These are phyloP conservation scores for Gephyroberyx darwinii DNA, from an alignment of 2,797 vertebrate species.

Conservation along the genomic window DNA sequence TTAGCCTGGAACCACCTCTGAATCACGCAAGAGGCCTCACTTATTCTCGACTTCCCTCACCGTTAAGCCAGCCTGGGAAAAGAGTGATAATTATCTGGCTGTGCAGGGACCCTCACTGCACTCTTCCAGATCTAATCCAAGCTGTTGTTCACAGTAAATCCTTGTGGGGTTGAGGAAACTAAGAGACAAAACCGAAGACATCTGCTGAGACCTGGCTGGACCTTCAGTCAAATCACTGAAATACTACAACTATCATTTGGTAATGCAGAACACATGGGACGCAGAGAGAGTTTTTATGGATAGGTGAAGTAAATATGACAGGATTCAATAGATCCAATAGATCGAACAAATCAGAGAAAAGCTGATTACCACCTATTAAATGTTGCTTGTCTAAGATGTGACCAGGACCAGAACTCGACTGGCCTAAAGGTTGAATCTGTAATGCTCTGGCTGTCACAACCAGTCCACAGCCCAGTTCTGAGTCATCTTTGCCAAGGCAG, in stretches of 20 bases:
- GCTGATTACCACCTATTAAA: conserved; percentile 24
- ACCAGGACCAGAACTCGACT: conserved; percentile 17
- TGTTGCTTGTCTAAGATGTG: conserved; percentile 9
- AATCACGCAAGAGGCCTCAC: conserved; percentile 48
- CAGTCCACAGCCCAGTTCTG: conserved; percentile 28
- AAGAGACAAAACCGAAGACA: conserved; percentile 65
- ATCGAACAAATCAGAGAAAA: conserved; percentile 36
- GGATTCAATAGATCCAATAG: conserved; percentile 18
- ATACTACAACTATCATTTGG: conserved; percentile 42
- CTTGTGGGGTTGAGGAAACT: conserved; percentile 32
- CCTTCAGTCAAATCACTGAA: conserved; percentile 60
- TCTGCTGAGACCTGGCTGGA: conserved; percentile 60
- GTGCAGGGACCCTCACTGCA: conserved; percentile 29
- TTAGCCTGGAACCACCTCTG: conserved; percentile 46
- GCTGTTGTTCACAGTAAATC: conserved; percentile 51
- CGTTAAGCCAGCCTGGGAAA: conserved; percentile 30
- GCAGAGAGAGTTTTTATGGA: conserved; percentile 42
- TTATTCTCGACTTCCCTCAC: conserved; percentile 52
- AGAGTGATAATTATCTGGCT: conserved; percentile 61
- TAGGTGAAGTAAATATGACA: conserved; percentile 49
- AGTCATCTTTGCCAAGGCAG: conserved; percentile 49
- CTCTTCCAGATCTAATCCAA: conserved; percentile 53
- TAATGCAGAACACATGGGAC: conserved; percentile 67
- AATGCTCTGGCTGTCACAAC: conserved; percentile 27
- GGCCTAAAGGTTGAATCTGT: conserved; percentile 20